phyloP scores from a whole-genome alignment of 2,113 vertebrate species.

The Beaufortia kweichowensis region DNA sequence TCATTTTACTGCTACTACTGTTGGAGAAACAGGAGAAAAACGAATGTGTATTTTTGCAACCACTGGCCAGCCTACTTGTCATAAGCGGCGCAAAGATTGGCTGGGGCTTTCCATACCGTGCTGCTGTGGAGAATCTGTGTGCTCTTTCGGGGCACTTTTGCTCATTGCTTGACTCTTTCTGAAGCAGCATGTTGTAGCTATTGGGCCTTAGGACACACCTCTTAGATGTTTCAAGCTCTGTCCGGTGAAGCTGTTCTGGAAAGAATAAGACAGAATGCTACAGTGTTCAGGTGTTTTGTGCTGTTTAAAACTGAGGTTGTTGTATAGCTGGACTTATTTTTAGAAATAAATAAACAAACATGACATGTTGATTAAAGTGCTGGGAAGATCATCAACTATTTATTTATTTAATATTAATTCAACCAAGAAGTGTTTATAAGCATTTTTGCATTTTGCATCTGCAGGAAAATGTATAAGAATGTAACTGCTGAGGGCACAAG shows the following conservation, averaged over 20 bases:
- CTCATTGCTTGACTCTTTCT: conserved; percentile 79
- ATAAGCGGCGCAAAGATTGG: conserved; percentile 44
- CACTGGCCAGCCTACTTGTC: conserved; percentile 45
- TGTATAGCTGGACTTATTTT: too few relatives aligned
- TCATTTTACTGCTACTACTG: conserved; percentile 60
- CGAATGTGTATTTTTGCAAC: conserved; percentile 60
- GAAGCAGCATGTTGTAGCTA: conserved; percentile 83
- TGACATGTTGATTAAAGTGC: too few relatives aligned
- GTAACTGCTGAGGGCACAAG: not conserved
- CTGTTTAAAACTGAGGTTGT: too few relatives aligned
- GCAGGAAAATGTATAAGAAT: not conserved
- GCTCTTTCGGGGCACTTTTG: conserved; percentile 64
- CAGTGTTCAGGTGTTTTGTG: too few relatives aligned
- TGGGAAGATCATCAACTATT: too few relatives aligned
- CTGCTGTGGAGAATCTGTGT: conserved; percentile 60
- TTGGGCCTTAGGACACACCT: conserved; percentile 81
- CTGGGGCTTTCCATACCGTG: conserved; percentile 34
- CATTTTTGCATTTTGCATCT: not conserved
- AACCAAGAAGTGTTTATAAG: not conserved
- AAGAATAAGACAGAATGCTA: conserved; percentile 5
- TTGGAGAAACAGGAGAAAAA: conserved; percentile 54
- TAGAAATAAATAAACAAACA: too few relatives aligned
- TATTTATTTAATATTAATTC: too few relatives aligned
- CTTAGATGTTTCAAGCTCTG: conserved; percentile 83
- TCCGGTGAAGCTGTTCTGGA: conserved; percentile 89